Evolutionary conservation across 2,888 invertebrate species (phyloP), one percentile per base, ranked within the genome.

Genomic region (Caenorhabditis sinica): DNA sequence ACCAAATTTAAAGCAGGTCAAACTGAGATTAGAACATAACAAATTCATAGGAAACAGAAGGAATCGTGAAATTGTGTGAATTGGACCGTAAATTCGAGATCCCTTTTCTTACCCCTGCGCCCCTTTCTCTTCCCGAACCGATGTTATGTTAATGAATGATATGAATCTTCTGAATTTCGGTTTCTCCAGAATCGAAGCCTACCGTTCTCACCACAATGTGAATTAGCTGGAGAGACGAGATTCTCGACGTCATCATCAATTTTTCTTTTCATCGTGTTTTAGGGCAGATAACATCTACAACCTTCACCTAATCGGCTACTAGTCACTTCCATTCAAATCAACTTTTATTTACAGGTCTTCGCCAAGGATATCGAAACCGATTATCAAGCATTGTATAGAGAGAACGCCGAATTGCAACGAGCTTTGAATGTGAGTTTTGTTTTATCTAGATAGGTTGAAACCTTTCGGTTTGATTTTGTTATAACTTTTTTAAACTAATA

Each of bases 361-460:
- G 82, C 85, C 33, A 86, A 88, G 66, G 88, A 87, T 61, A 86
- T 87, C 23, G 85, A 87, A 65, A 82, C 82, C 58, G 85, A 79
- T 61, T 88, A 89, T 83, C 86, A 87, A 68, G 88, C 87, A n/a
- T 74, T 90, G 45, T 87, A 85, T 43, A 66, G 86, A n/a, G 90
- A 90, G 61, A 87, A 90, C 87, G 85, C 83, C n/a, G 88, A 87
- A 51, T 65, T 90, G 45, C 88, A 87, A 53, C 71, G 82, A 8
- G 89, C 89, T 0, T 75, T 89, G 43, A 83, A 86, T 72, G 87
- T 87, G 23, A 83, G 86, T 87, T 51, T 20, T 13, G 17, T 58
- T 56, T 56, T 6, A 17, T 17, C 49, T 49, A 2, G n/a, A 49
- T 1, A n/a, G n/a, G n/a, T n/a, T n/a, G n/a, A n/a, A n/a, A n/a